Base-by-base conservation (phyloP, 2,113 vertebrate species). In the Syngnathus typhle region DNA sequence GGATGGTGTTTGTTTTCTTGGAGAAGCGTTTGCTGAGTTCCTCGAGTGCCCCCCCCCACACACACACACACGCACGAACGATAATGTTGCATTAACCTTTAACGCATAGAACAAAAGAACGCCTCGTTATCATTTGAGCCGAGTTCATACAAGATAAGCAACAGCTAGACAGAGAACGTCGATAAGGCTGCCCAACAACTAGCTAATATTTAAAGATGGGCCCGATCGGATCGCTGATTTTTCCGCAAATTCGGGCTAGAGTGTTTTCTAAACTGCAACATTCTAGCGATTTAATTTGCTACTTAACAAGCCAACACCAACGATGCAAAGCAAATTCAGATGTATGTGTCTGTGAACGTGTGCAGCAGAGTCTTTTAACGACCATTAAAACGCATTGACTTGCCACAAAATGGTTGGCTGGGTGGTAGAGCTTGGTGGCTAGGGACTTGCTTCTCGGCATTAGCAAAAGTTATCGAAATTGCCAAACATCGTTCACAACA, bases 381-480 rank as follows among this genome's bases (percentile, higher is more conserved):
- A 83, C 78, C 66, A 73, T 77, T 82, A 81, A 84, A 86, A 82
- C 84, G 82, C 79, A 75, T 79, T 47, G 75, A 86, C 82, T 85
- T 87, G 82, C 84, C 77, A 89, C 88, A 89, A 89, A 89, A 84
- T 88, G 81, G 79, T 79, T 72, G 77, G 74, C 68, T 75, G 81
- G 79, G 80, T 82, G 82, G 64, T 71, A 43, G 41, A 87, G 88
- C 85, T 82, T 37, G 59, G 60, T 39, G 68, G 84, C 81, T 87
- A 87, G 54, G 75, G 46, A 64, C 64, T 19, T 47, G 69, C 43
- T 56, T 65, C 10, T 65, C 69, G 58, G 32, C 38, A 54, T 54
- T 60, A 63, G 70, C 64, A 76, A 82, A 82, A 84, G 83, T 82
- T 82, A 52, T 16, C 65, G 6, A 58, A 69, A 73, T 44, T 7